Percentiles rank a stretch among this genome's conserved stretches.
Evolutionary conservation across 2,888 invertebrate genomes (phyloP).

Genomic region (Dicroscelio sp.): DNA sequence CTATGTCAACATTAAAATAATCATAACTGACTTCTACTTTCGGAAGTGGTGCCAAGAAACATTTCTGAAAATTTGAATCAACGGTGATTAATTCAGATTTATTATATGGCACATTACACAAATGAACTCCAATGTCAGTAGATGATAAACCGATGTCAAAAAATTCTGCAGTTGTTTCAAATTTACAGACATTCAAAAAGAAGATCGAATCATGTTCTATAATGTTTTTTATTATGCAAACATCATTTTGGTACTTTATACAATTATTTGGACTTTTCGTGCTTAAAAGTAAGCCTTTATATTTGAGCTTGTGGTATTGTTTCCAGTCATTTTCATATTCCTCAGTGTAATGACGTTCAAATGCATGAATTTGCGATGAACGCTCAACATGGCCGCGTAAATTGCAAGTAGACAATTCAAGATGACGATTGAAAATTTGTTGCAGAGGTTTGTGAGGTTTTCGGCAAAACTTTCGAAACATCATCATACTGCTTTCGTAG

Average conservation of each 20-base stretch:
- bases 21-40: background rate
- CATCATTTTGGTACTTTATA: background rate
- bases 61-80: background rate
- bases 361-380: background rate
- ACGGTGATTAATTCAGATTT: background rate
- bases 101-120: background rate
- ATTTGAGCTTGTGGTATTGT: background rate
- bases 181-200: background rate
- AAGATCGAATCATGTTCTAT: background rate
- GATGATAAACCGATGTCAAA: background rate
- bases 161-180: background rate
- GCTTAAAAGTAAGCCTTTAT: background rate
- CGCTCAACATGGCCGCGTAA: background rate
- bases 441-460: constrained; percentile 30
- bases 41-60: background rate
- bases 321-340: background rate
- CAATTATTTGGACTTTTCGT: background rate
- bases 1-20: background rate
- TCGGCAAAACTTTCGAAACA: constrained; percentile 7
- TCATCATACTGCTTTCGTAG: constrained; percentile 58
- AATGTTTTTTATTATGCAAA: background rate
- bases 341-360: background rate
- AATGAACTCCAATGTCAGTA: background rate
- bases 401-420: background rate
- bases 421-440: constrained; percentile 30